Conservation (phyloP, 2,888 invertebrate species). For the Erynnis tages region DNA sequence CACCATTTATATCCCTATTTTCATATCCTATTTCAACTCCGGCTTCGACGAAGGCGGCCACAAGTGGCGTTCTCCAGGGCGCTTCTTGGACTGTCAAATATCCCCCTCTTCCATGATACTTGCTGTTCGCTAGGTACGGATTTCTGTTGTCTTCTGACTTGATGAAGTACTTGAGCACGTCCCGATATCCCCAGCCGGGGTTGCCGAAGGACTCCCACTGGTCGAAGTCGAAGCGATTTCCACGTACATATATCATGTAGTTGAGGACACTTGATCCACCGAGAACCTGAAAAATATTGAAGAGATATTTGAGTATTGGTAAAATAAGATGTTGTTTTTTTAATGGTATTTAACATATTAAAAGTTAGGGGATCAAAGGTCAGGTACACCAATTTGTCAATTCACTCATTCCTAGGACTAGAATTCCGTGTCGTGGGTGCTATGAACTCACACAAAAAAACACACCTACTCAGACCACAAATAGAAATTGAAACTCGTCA, state of each 20-base stretch:
- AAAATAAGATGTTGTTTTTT: neutral
- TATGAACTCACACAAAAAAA: no score
- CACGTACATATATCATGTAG: slow-evolving; percentile 95
- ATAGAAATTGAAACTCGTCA: no score
- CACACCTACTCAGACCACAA: no score
- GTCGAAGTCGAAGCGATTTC: slow-evolving; percentile 92
- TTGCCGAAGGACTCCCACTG: slow-evolving; percentile 94
- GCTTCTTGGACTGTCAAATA: slow-evolving; percentile 90
- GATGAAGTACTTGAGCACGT: slow-evolving; percentile 93
- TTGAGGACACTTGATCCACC: slow-evolving; percentile 94
- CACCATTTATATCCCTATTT: slow-evolving; percentile 91
- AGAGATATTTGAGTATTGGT: neutral
- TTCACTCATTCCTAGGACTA: no score
- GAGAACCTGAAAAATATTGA: slow-evolving; percentile 80
- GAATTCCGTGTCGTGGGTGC: no score
- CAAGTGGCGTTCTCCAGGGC: slow-evolving; percentile 91
- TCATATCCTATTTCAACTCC: slow-evolving; percentile 92
- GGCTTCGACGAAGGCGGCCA: slow-evolving; percentile 91
- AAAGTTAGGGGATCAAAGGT: no score
- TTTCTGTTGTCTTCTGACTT: slow-evolving; percentile 95
- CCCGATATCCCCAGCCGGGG: slow-evolving; percentile 92
- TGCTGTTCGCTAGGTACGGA: slow-evolving; percentile 87
- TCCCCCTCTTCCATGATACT: slow-evolving; percentile 88
- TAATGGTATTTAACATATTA: no score
- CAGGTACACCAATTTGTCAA: no score